Conservation (phyloP, 1,140 invertebrate genomes). For the Vollenhovia emeryi region DNA sequence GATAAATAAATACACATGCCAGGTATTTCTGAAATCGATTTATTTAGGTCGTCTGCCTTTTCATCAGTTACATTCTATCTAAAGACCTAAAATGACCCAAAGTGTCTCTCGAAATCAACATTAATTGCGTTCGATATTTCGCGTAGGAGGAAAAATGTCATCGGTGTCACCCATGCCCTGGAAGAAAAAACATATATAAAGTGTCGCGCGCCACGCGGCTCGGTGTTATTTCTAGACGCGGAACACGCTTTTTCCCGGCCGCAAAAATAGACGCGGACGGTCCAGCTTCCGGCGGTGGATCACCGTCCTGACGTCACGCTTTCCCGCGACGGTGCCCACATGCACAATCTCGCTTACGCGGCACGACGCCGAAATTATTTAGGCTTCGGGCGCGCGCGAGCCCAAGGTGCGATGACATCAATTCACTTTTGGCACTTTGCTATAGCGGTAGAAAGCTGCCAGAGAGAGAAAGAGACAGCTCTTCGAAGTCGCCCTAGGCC, state of each 20-base stretch:
- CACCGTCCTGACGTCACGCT: slow-evolving; percentile 60
- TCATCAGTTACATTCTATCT: neutral
- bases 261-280: slow-evolving; percentile 54
- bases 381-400: neutral
- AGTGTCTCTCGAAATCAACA: neutral
- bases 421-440: slow-evolving; percentile 61
- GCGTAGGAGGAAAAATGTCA: neutral
- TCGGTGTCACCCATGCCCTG: slow-evolving; percentile 17
- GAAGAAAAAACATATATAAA: slow-evolving; percentile 55
- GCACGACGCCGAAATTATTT: slow-evolving; percentile 39
- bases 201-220: slow-evolving; percentile 50
- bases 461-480: too few species aligned
- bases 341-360: slow-evolving; percentile 42
- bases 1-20: neutral
- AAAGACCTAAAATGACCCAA: neutral
- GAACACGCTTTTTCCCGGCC: slow-evolving; percentile 65
- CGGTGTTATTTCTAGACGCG: slow-evolving; percentile 72
- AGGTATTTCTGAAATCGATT: neutral
- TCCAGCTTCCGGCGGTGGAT: slow-evolving; percentile 55
- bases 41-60: neutral
- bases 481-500: neutral
- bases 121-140: slow-evolving; percentile 3
- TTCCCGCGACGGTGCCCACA: slow-evolving; percentile 36
- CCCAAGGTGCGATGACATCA: slow-evolving; percentile 69
- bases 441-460: slow-evolving; percentile 9